Percentiles rank a stretch among this genome's conserved stretches.
Conservation (phyloP, 2,888 invertebrate species). For the Polymixis lichenea region DNA sequence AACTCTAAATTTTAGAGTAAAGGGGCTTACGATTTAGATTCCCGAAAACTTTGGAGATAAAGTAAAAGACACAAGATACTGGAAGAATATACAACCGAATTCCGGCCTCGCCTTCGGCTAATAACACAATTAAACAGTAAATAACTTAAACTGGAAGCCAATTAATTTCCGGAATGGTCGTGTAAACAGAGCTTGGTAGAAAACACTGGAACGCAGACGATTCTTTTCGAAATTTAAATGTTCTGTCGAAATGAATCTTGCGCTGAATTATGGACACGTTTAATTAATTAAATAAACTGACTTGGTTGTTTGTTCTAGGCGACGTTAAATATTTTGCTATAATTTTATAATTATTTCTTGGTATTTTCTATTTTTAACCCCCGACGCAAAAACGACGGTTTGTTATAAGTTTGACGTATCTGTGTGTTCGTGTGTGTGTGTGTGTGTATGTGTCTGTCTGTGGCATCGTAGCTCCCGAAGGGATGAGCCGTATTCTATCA, state of each 20-base stretch:
- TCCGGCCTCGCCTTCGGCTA: conserved; percentile 36
- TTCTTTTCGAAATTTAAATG: conserved; percentile 58
- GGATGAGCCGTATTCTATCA: too few relatives aligned
- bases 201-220: conserved; percentile 32
- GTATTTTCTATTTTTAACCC: not conserved
- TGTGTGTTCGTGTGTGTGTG: too few relatives aligned
- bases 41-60: conserved; percentile 35
- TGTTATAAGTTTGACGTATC: too few relatives aligned
- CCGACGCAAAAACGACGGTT: too few relatives aligned
- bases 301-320: conserved; percentile 1
- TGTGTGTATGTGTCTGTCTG: too few relatives aligned
- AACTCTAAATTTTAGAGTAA: not conserved
- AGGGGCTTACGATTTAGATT: not conserved
- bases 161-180: conserved; percentile 61
- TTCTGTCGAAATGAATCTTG: conserved; percentile 36
- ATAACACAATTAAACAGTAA: conserved; percentile 61
- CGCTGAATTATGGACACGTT: conserved; percentile 45
- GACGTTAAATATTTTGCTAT: conserved; percentile 6
- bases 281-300: conserved; percentile 50
- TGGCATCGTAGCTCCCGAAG: too few relatives aligned
- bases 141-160: conserved; percentile 57
- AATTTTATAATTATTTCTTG: conserved; percentile 5
- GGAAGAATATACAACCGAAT: conserved; percentile 27
- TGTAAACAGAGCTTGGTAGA: conserved; percentile 50
- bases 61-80: conserved; percentile 26